phyloP scores from a whole-genome alignment of 2,797 vertebrate species.

The Premnoplex brunnescens region DNA sequence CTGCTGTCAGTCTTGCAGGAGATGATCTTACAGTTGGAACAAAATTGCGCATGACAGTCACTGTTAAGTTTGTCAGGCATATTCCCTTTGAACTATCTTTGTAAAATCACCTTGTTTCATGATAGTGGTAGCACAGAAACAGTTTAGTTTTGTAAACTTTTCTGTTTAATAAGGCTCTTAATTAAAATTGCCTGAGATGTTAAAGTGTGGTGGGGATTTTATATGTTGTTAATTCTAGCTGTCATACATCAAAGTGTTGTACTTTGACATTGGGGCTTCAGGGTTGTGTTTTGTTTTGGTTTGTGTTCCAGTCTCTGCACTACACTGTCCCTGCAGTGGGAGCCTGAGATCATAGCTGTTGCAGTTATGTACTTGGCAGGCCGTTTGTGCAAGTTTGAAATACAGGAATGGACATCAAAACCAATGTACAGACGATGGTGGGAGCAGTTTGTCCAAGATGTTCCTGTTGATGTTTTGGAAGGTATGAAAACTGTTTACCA shows the following conservation, averaged over 20 bases:
- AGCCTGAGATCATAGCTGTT: constrained; percentile 96
- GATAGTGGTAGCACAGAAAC: not conserved
- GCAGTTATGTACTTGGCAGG: constrained; percentile 98
- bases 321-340: constrained; percentile 96
- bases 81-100: not conserved
- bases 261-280: not conserved
- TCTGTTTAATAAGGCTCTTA: not conserved
- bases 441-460: constrained; percentile 98
- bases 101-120: not conserved
- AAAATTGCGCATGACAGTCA: not conserved
- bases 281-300: not conserved
- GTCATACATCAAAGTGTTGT: not conserved
- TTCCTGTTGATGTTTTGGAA: constrained; percentile 96
- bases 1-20: not conserved
- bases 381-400: constrained; percentile 95
- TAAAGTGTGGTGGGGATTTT: not conserved
- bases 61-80: not conserved
- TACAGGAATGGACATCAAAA: constrained; percentile 97
- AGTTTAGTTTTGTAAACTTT: not conserved
- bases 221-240: not conserved
- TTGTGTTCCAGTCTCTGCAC: constrained; percentile 87
- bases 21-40: not conserved
- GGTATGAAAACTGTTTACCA: constrained; percentile 71
- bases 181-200: not conserved
- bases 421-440: constrained; percentile 96